Evolutionary conservation across 2,797 vertebrate genomes (phyloP).

Genomic region (Cheirogaleus major): DNA sequence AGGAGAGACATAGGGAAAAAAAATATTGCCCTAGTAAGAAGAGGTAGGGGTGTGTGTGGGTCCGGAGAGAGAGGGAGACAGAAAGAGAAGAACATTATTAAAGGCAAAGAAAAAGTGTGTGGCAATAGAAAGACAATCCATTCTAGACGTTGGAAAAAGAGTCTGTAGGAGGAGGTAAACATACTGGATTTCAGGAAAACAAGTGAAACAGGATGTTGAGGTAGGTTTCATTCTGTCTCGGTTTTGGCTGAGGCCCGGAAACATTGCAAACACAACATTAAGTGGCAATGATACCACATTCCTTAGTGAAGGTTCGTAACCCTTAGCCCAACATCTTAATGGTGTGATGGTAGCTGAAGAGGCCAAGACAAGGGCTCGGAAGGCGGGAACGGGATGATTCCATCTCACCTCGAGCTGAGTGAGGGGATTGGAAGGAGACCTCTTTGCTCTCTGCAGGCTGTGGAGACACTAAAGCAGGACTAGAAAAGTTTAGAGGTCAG

Average conservation of each 20-base stretch:
- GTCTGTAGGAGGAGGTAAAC: constrained; percentile 8
- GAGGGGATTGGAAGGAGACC: neutral
- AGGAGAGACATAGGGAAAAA: neutral
- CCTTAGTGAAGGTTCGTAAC: neutral
- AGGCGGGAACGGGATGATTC: neutral
- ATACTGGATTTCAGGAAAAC: neutral
- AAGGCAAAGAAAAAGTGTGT: neutral
- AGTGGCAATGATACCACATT: neutral
- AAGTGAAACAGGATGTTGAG: constrained; percentile 15
- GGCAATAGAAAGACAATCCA: neutral
- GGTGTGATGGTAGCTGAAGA: neutral
- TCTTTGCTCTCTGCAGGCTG: neutral
- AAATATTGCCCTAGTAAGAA: neutral
- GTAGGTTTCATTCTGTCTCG: constrained; percentile 30
- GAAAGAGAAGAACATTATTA: neutral
- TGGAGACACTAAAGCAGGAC: neutral
- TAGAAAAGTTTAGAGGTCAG: neutral
- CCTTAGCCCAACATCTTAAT: neutral
- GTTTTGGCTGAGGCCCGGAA: neutral
- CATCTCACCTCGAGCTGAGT: neutral
- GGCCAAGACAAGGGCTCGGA: neutral
- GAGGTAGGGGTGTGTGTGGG: neutral
- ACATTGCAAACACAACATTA: neutral
- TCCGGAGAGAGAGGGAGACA: neutral
- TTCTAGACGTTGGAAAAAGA: neutral